A percentile compares a stretch with the other conserved stretches of the same genome.
These are phyloP conservation scores for Acanthurus lineatus DNA, from an alignment of 2,797 vertebrate genomes.

Conservation along the genomic window DNA sequence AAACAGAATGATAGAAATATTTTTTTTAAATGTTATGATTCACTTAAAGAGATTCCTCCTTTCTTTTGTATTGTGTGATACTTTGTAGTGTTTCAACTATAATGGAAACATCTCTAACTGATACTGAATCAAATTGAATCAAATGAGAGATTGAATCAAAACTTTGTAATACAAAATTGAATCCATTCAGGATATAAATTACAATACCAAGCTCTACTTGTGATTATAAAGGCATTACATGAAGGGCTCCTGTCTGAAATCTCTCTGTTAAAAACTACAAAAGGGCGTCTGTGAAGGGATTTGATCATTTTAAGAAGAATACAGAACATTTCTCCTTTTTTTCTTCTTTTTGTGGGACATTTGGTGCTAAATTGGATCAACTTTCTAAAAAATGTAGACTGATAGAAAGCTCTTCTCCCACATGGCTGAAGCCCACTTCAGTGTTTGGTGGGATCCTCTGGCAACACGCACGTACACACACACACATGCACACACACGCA, in stretches of 20 bases:
- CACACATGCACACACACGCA: conserved; percentile 16
- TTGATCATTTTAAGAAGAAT: conserved; percentile 1
- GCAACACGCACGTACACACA: conserved; percentile 19
- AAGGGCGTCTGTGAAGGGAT: not conserved
- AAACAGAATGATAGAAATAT: not conserved
- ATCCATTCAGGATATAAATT: no score
- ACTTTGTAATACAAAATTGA: no score
- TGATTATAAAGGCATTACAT: not conserved
- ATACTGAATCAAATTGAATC: no score
- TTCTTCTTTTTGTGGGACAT: conserved; percentile 36
- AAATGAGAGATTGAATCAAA: no score
- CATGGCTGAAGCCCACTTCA: conserved; percentile 3
- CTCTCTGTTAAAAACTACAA: not conserved
- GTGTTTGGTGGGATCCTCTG: not conserved
- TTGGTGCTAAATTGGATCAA: conserved; percentile 53
- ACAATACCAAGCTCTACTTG: not conserved
- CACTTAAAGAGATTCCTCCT: not conserved
- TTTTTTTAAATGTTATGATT: not conserved
- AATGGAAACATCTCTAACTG: no score
- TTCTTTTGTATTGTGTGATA: no score
- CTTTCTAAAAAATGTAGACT: conserved; percentile 25
- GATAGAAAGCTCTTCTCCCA: conserved; percentile 27
- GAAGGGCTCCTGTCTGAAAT: not conserved
- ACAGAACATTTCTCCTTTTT: not conserved
- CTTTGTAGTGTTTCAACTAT: no score